These are phyloP conservation scores for Tetramorium bicarinatum DNA, from an alignment of 2,888 invertebrate species.

Conservation along the genomic window DNA sequence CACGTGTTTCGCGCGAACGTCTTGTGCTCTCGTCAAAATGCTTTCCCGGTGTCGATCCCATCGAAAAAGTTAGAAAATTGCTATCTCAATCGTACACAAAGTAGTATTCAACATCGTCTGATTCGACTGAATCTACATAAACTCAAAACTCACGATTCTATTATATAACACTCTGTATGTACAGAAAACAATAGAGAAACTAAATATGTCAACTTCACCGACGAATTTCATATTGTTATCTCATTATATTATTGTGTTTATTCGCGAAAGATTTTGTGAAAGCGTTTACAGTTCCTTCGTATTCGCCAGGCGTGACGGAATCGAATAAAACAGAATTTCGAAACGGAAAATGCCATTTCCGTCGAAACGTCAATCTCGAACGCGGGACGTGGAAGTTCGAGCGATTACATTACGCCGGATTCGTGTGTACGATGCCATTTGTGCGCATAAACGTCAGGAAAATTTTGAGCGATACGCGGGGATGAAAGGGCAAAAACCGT, in stretches of 20 bases:
- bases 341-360: conserved; percentile 45
- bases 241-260: background rate
- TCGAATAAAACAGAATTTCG: conserved; percentile 40
- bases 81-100: background rate
- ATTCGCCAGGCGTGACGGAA: conserved; percentile 6
- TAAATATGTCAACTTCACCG: background rate
- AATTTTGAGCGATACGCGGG: conserved; percentile 36
- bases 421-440: conserved; percentile 37
- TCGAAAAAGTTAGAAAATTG: background rate
- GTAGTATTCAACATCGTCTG: background rate
- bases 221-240: background rate
- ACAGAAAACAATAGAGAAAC: background rate
- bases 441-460: conserved; percentile 45
- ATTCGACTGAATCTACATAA: background rate
- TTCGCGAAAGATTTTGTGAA: conserved; percentile 1
- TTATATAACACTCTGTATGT: background rate
- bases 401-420: conserved; percentile 40
- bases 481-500: conserved; percentile 37
- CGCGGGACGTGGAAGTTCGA: conserved; percentile 33
- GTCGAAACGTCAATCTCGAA: conserved; percentile 48
- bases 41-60: background rate
- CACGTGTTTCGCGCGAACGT: background rate
- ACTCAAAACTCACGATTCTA: background rate
- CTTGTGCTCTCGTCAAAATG: background rate
- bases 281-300: background rate